Evolutionary conservation across 2,797 vertebrate species (phyloP).

Genomic region (Uromys caudimaculatus): DNA sequence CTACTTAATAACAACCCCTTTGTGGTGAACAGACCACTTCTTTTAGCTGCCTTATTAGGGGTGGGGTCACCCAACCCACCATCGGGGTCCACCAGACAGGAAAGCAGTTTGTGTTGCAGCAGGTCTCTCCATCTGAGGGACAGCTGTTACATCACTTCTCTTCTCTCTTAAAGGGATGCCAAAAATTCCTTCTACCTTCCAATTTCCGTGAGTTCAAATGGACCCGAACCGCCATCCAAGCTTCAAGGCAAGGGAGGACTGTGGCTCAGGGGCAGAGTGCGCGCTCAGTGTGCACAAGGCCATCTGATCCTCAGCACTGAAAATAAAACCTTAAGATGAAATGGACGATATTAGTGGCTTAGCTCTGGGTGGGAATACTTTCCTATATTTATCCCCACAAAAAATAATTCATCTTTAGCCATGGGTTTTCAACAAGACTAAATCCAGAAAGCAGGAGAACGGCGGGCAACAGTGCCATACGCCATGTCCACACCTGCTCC

Average conservation of each 20-base stretch:
- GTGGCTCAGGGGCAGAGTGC: background rate
- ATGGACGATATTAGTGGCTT: background rate
- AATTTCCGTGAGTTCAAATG: background rate
- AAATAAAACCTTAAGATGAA: background rate
- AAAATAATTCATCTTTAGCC: background rate
- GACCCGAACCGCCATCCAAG: background rate
- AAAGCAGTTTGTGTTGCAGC: background rate
- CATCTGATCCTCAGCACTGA: background rate
- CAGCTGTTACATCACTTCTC: background rate
- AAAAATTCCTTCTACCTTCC: background rate
- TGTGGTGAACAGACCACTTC: background rate
- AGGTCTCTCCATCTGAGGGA: background rate
- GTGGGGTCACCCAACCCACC: too few relatives aligned
- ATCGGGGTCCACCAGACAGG: background rate
- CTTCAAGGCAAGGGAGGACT: too few relatives aligned
- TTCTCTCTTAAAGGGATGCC: background rate
- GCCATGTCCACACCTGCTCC: background rate
- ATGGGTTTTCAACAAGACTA: background rate
- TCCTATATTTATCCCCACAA: background rate
- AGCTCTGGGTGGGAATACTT: background rate
- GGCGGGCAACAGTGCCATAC: accelerated
- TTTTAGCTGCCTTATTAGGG: background rate
- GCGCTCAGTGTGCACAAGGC: accelerated
- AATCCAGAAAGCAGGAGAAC: background rate
- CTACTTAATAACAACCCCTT: background rate